Evolutionary conservation across 1,140 invertebrate species (phyloP).

Genomic region (Metopolophium dirhodum): DNA sequence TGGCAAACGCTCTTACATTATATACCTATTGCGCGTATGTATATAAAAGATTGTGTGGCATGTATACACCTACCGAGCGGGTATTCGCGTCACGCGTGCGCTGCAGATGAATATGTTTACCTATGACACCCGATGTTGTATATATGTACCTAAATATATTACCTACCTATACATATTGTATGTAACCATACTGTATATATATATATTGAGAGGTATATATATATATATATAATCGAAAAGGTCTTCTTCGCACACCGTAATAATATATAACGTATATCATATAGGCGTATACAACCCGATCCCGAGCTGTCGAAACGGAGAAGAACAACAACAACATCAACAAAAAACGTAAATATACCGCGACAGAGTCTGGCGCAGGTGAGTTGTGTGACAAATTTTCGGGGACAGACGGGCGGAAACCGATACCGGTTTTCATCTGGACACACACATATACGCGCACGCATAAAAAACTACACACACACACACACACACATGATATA

Average conservation of each 20-base stretch:
- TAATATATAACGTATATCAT: neutral
- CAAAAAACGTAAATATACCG: neutral
- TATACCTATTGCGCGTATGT: neutral
- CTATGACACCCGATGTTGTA: neutral
- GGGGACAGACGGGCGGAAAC: constrained; percentile 36
- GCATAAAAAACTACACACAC: neutral
- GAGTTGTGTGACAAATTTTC: constrained; percentile 56
- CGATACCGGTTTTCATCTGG: constrained; percentile 53
- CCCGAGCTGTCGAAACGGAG: constrained; percentile 6
- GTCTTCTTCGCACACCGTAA: neutral
- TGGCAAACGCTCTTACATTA: neutral
- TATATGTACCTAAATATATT: neutral
- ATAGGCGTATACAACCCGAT: neutral
- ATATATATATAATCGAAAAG: neutral
- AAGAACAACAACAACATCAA: neutral
- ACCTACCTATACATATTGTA: no score
- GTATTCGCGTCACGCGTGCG: no score
- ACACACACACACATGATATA: neutral
- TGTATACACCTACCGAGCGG: no score
- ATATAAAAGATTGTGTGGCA: neutral
- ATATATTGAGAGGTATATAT: neutral
- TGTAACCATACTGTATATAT: neutral
- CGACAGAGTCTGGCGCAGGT: constrained; percentile 23
- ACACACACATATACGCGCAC: neutral
- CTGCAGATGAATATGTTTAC: neutral